These are phyloP conservation scores for Drosophila leontia DNA, from an alignment of 1,140 invertebrate genomes.

Conservation along the genomic window DNA sequence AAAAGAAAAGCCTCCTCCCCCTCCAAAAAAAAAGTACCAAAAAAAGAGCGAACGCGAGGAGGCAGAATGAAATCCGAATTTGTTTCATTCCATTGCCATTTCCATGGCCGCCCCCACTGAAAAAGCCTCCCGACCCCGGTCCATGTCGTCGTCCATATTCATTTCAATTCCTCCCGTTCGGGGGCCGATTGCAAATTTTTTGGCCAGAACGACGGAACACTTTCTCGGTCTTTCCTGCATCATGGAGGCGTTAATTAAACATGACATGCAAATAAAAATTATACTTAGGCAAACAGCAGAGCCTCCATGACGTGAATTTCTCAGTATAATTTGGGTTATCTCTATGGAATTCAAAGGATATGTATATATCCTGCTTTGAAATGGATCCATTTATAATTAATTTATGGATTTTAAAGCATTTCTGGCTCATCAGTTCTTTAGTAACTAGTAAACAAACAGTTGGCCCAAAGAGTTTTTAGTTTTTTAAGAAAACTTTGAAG, in stretches of 20 bases:
- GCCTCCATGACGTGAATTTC: constrained; percentile 16
- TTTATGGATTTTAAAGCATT: background rate
- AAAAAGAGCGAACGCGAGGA: constrained; percentile 29
- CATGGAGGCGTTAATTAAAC: constrained; percentile 78
- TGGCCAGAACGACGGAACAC: constrained; percentile 22
- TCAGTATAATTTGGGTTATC: background rate
- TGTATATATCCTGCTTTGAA: background rate
- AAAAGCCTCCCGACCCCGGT: background rate
- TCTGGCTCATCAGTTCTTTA: background rate
- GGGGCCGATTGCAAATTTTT: constrained; percentile 61
- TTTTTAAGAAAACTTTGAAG: background rate
- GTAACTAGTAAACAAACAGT: background rate
- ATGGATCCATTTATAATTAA: background rate
- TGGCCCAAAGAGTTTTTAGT: background rate
- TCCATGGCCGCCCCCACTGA: constrained; percentile 56
- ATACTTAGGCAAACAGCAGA: constrained; percentile 70
- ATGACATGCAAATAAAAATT: constrained; percentile 80
- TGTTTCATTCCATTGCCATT: constrained; percentile 80
- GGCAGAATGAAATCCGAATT: constrained; percentile 71
- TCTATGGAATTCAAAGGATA: background rate
- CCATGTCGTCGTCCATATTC: constrained; percentile 31
- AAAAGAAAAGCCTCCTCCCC: constrained; percentile 1
- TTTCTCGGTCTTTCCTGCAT: constrained; percentile 37
- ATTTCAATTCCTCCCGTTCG: constrained; percentile 60
- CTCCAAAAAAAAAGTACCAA: background rate